Conservation (phyloP, 2,113 vertebrate genomes). For the Epinephelus fuscoguttatus region DNA sequence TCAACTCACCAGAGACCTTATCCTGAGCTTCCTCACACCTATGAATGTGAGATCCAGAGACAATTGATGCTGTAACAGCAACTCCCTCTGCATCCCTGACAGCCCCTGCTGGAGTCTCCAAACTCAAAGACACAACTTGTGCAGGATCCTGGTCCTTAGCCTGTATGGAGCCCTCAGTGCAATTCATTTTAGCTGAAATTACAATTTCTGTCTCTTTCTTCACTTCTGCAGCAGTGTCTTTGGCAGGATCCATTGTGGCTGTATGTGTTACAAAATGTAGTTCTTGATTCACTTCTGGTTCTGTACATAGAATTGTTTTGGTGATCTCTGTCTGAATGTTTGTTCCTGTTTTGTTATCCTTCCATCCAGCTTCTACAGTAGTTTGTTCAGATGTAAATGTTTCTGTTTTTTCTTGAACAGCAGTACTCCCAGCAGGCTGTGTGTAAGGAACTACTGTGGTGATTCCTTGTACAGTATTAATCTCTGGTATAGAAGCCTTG, state of each 20-base stretch:
- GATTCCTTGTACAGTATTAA: background rate
- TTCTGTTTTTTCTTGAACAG: background rate
- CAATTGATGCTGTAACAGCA: background rate
- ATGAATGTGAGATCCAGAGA: background rate
- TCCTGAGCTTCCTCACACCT: background rate
- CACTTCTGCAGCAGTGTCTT: background rate
- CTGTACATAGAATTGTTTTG: background rate
- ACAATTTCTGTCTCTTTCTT: background rate
- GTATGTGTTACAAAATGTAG: background rate
- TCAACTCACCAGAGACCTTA: background rate
- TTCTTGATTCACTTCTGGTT: conserved; percentile 9
- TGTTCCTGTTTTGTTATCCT: background rate
- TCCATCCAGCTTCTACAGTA: background rate
- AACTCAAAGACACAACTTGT: background rate
- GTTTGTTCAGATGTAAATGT: background rate
- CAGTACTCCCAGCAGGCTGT: background rate
- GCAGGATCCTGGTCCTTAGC: background rate
- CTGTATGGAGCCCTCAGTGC: background rate
- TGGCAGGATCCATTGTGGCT: background rate
- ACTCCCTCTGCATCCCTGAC: background rate
- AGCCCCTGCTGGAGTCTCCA: background rate
- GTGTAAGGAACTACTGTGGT: background rate
- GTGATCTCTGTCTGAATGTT: background rate
- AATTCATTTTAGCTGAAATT: background rate
- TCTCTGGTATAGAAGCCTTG: too few species aligned